A percentile compares a stretch with the other conserved stretches of the same genome.
Conservation (phyloP, 2,797 vertebrate species). For the Hypotaenidia okinawae region DNA sequence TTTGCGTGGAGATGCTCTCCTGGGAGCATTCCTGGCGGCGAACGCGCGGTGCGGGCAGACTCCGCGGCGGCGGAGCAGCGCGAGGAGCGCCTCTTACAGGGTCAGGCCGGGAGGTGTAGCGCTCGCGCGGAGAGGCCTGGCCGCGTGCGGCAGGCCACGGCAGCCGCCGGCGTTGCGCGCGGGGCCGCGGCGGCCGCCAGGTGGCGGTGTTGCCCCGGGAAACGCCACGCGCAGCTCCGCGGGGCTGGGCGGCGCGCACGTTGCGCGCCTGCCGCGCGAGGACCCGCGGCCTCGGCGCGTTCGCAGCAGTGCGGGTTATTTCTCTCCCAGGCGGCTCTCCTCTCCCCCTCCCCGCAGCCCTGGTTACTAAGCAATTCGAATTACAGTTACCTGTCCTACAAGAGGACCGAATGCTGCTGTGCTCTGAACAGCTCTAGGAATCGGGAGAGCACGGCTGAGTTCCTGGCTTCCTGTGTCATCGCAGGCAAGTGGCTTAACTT, state of each 20-base stretch:
- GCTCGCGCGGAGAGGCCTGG: too few species aligned
- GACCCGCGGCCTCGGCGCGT: too few species aligned
- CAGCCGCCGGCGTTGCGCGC: too few species aligned
- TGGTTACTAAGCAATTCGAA: neutral
- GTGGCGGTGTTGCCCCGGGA: constrained; percentile 69
- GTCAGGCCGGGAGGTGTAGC: too few species aligned
- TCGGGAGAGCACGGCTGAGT: neutral
- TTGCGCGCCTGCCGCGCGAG: too few species aligned
- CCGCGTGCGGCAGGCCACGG: too few species aligned
- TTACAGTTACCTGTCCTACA: neutral
- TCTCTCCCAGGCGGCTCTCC: neutral
- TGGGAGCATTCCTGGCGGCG: too few species aligned
- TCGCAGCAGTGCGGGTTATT: too few species aligned
- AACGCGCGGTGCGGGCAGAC: too few species aligned
- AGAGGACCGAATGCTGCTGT: neutral
- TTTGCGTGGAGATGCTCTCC: neutral
- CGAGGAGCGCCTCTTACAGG: too few species aligned
- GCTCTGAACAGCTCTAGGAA: neutral
- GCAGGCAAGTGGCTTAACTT: neutral
- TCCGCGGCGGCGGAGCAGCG: too few species aligned
- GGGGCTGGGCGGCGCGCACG: too few species aligned
- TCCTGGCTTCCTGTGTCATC: neutral
- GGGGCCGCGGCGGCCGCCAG: constrained; percentile 40
- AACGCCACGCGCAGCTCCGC: neutral
- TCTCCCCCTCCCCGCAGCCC: neutral